These are phyloP conservation scores for Phrynocephalus vlangalii DNA, from an alignment of 2,797 vertebrate species.

Conservation along the genomic window DNA sequence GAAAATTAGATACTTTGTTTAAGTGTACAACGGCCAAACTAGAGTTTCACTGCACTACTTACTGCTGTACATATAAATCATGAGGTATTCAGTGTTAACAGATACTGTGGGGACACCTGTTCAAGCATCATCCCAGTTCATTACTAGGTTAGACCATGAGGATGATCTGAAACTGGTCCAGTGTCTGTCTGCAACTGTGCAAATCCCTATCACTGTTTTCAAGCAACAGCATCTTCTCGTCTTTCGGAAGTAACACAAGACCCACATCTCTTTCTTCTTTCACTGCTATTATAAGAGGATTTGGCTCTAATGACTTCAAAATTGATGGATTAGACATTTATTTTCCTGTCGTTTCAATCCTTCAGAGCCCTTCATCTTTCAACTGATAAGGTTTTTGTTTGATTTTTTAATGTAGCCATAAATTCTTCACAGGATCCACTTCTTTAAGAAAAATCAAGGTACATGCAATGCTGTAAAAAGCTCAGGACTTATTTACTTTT, in stretches of 20 bases:
- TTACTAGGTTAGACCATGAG: background rate
- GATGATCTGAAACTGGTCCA: constrained; percentile 6
- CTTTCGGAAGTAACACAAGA: constrained; percentile 7
- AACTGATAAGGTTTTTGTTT: constrained; percentile 43
- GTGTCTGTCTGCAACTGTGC: constrained; percentile 22
- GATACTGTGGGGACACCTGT: background rate
- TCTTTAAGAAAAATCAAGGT: background rate
- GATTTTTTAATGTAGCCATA: constrained; percentile 35
- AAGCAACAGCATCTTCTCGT: constrained; percentile 30
- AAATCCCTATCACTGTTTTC: constrained; percentile 36
- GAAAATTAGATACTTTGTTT: background rate
- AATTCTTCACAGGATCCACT: constrained; percentile 46
- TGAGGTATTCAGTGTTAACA: background rate
- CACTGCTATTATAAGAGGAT: constrained; percentile 41
- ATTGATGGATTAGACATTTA: constrained; percentile 27
- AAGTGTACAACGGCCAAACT: background rate
- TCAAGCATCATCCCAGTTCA: constrained; percentile 8
- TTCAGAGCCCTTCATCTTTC: constrained; percentile 36
- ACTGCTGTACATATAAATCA: background rate
- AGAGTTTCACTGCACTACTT: background rate
- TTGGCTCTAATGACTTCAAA: background rate
- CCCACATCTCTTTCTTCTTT: constrained; percentile 13
- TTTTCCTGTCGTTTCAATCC: constrained; percentile 21
- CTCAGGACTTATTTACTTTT: constrained; percentile 33
- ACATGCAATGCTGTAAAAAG: constrained; percentile 20